Evolutionary conservation across 64 coral and sea anemone species (phyloP).

Genomic region (Actinia equina): DNA sequence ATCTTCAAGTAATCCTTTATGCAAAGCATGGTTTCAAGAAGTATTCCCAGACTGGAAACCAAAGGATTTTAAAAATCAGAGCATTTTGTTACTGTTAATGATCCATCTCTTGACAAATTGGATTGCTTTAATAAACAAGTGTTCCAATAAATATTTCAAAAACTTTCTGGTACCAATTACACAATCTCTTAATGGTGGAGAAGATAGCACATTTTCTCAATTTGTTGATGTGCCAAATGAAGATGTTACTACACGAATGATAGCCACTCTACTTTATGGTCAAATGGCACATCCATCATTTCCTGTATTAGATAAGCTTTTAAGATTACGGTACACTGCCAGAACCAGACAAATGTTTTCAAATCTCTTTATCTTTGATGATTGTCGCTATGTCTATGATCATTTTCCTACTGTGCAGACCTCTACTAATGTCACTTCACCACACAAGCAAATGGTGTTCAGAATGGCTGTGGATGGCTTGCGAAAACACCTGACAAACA

Average conservation of each 20-base stretch:
- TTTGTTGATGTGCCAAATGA: not conserved
- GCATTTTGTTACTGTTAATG: not conserved
- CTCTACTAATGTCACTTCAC: not conserved
- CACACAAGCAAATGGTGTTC: constrained; percentile 17
- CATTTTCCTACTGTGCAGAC: constrained; percentile 32
- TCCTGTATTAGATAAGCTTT: constrained; percentile 24
- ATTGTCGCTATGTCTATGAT: constrained; percentile 48
- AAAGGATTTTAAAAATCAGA: not conserved
- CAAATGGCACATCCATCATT: constrained; percentile 54
- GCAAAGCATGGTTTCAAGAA: constrained; percentile 45
- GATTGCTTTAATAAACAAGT: not conserved
- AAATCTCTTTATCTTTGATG: constrained; percentile 67
- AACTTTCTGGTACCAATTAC: not conserved
- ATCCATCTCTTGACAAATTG: constrained; percentile 22
- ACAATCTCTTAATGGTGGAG: too few species aligned
- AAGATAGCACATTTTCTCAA: not conserved
- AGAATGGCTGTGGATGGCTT: constrained; percentile 37
- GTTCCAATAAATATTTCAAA: not conserved
- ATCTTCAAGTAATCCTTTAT: not conserved
- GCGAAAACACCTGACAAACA: not conserved
- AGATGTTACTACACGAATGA: not conserved
- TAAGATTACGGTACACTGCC: constrained; percentile 25
- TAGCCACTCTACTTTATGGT: constrained; percentile 41
- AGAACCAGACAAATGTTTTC: constrained; percentile 40
- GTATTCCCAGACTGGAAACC: constrained; percentile 37